phyloP scores from a whole-genome alignment of 2,113 vertebrate species.

The Bubo blakistoni region DNA sequence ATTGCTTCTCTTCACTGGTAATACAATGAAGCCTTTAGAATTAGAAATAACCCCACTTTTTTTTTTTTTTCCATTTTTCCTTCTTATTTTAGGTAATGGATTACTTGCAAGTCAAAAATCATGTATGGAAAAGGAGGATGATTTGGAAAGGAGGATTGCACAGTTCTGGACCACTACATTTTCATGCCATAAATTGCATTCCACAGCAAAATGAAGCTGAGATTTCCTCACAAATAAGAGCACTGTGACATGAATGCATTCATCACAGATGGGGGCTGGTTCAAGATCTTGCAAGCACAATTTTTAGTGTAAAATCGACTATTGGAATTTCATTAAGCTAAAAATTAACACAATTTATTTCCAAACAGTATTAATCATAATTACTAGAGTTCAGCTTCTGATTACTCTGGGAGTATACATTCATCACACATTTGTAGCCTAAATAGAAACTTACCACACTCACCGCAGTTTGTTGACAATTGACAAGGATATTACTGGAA shows the following conservation, averaged over 20 bases:
- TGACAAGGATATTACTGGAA: conserved; percentile 27
- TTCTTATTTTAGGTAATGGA: background rate
- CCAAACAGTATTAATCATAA: conserved; percentile 27
- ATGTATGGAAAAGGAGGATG: no score
- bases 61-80: background rate
- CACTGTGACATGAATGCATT: background rate
- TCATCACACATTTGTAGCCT: background rate
- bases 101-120: background rate
- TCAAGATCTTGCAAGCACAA: background rate
- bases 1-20: conserved; percentile 4
- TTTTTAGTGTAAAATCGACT: background rate
- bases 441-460: conserved; percentile 7
- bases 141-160: background rate
- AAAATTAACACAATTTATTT: conserved; percentile 23
- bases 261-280: background rate
- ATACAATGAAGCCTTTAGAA: conserved; percentile 15
- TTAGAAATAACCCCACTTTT: background rate
- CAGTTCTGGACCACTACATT: background rate
- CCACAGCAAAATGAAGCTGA: conserved; percentile 15
- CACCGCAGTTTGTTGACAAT: background rate
- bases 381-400: background rate
- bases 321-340: conserved; percentile 15
- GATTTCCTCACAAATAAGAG: background rate
- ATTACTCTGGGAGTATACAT: background rate
- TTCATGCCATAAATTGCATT: background rate